Conservation (phyloP, 37 sponge, comb jelly and placozoan species). For the Spongilla lacustris region DNA sequence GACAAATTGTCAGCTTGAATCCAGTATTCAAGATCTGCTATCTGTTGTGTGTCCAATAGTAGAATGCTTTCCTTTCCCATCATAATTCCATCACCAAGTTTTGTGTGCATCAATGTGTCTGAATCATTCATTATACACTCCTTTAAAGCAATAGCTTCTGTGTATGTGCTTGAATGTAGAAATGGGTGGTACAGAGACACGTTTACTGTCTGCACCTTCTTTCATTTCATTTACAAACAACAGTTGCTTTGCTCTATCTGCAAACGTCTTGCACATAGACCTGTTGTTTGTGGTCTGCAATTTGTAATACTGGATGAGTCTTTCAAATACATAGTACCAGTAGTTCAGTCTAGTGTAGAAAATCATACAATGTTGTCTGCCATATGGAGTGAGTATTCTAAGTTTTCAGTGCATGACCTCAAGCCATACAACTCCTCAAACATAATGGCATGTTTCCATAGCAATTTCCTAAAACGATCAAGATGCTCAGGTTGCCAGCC, state of each 20-base stretch:
- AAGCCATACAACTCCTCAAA: conserved; percentile 21
- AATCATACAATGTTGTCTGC: neutral
- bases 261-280: conserved; percentile 17
- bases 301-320: conserved; percentile 13
- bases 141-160: neutral
- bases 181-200: neutral
- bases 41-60: neutral
- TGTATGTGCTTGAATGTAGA: neutral
- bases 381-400: conserved; percentile 29
- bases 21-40: neutral
- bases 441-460: conserved; percentile 23
- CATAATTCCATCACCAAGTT: neutral
- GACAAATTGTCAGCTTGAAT: neutral
- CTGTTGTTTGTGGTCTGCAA: conserved; percentile 15
- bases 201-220: neutral
- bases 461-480: neutral
- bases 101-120: neutral
- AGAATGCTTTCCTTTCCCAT: neutral
- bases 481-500: conserved; percentile 12
- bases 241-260: conserved; percentile 14
- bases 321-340: conserved; percentile 18
- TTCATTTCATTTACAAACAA: conserved; percentile 2
- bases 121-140: neutral
- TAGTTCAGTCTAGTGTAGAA: conserved; percentile 22
- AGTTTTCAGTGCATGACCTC: conserved; percentile 11